Percentiles rank a stretch among this genome's conserved stretches.
phyloP scores from a whole-genome alignment of 1,140 invertebrate genomes.

The Zaprionus africanus region DNA sequence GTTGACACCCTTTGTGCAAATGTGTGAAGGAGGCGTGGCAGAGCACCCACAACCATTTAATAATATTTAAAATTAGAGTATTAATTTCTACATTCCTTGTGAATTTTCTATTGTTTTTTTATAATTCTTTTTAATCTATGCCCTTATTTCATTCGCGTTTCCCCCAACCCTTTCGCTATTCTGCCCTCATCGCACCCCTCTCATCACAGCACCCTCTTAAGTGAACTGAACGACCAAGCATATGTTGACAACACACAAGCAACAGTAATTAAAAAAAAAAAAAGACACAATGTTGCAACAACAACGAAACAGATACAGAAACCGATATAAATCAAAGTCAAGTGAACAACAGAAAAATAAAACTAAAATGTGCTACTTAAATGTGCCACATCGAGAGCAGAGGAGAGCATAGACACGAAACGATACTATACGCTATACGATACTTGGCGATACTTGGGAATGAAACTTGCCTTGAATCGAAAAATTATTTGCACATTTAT shows the following conservation, averaged over 20 bases:
- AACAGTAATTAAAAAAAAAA: slow-evolving; percentile 40
- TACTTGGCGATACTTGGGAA: slow-evolving; percentile 9
- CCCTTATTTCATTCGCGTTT: too few species aligned
- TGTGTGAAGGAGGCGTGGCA: too few species aligned
- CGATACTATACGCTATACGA: not conserved
- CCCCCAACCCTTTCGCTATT: too few species aligned
- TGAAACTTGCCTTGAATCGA: slow-evolving; percentile 53
- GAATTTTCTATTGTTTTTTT: too few species aligned
- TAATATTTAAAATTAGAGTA: too few species aligned
- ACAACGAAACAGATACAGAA: slow-evolving; percentile 36
- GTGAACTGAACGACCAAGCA: slow-evolving; percentile 11
- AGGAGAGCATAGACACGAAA: not conserved
- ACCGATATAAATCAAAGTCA: slow-evolving; percentile 74
- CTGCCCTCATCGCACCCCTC: not conserved
- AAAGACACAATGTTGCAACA: slow-evolving; percentile 28
- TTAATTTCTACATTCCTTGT: too few species aligned
- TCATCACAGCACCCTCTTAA: not conserved
- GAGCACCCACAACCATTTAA: too few species aligned
- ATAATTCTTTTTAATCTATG: too few species aligned
- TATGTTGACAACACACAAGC: slow-evolving; percentile 51
- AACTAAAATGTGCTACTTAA: slow-evolving; percentile 63
- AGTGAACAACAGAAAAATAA: slow-evolving; percentile 64
- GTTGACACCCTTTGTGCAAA: too few species aligned
- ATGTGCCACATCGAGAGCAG: slow-evolving; percentile 46
- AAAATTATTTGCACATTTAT: slow-evolving; percentile 69